Evolutionary conservation across 2,797 vertebrate genomes (phyloP).

Genomic region (Phylloscopus collybita): DNA sequence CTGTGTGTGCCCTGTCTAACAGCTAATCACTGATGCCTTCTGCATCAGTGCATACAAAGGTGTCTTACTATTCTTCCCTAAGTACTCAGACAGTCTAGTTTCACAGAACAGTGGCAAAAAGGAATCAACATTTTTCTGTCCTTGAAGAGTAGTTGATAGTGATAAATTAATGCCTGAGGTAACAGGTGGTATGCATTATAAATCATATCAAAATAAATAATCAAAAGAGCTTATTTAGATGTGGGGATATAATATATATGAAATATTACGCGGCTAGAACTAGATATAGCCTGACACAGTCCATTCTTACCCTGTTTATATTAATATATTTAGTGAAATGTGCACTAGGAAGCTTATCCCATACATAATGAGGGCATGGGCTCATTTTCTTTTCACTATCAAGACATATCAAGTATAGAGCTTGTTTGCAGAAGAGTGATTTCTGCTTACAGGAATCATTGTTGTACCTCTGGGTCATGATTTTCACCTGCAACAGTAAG

Average conservation of each 20-base stretch:
- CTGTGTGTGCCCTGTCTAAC: not conserved
- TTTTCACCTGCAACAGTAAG: not conserved
- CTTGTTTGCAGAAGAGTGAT: not conserved
- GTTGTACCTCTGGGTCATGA: not conserved
- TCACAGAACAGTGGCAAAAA: not conserved
- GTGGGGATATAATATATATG: not conserved
- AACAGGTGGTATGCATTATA: not conserved
- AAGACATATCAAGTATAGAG: not conserved
- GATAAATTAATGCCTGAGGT: constrained; percentile 26
- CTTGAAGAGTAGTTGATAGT: constrained; percentile 1
- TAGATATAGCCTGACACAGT: not conserved
- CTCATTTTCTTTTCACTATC: not conserved
- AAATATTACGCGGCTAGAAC: not conserved
- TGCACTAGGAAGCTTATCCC: not conserved
- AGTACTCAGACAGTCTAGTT: not conserved
- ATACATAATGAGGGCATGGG: not conserved
- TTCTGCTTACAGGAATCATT: not conserved
- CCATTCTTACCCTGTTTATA: not conserved
- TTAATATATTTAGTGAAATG: not conserved
- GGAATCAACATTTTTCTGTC: constrained; percentile 1
- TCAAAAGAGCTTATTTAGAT: not conserved
- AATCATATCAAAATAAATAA: constrained; percentile 14
- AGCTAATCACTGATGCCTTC: not conserved
- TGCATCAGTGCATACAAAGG: not conserved
- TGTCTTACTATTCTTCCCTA: not conserved